These are phyloP conservation scores for Drosophila seguyi DNA, from an alignment of 1,140 invertebrate genomes.

Conservation along the genomic window DNA sequence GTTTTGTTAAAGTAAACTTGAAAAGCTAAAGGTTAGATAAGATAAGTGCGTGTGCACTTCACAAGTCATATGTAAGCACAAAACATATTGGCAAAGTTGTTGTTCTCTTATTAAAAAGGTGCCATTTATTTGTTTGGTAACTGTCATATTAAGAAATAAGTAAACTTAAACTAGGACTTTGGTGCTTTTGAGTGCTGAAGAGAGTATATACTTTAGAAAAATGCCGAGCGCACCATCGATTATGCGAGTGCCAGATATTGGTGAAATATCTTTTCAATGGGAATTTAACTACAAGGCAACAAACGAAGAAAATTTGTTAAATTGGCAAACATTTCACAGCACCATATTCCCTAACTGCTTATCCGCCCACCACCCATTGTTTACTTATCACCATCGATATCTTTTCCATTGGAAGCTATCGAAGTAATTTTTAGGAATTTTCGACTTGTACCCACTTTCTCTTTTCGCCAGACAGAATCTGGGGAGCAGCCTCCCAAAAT, in stretches of 20 bases:
- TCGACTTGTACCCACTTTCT: constrained; percentile 1
- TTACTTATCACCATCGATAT: constrained; percentile 13
- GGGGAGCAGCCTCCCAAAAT: background rate
- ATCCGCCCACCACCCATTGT: background rate
- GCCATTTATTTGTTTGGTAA: background rate
- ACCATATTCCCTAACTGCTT: background rate
- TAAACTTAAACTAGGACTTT: background rate
- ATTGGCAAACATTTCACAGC: background rate
- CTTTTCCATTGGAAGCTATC: background rate
- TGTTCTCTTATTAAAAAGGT: background rate
- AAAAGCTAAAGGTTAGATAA: constrained; percentile 15
- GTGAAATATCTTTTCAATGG: background rate
- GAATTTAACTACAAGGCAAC: background rate
- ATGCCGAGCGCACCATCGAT: background rate
- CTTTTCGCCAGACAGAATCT: background rate
- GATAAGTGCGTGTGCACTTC: constrained; percentile 10
- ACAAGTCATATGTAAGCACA: background rate
- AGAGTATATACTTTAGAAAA: background rate
- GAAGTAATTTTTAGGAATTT: background rate
- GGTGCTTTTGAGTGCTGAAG: background rate
- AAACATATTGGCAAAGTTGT: background rate
- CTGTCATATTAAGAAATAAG: background rate
- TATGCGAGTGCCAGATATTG: constrained; percentile 11
- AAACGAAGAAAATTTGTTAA: background rate
- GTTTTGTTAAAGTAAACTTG: constrained; percentile 1